Conservation (phyloP, 2,797 vertebrate genomes). For the Phrynocephalus guinanensis region DNA sequence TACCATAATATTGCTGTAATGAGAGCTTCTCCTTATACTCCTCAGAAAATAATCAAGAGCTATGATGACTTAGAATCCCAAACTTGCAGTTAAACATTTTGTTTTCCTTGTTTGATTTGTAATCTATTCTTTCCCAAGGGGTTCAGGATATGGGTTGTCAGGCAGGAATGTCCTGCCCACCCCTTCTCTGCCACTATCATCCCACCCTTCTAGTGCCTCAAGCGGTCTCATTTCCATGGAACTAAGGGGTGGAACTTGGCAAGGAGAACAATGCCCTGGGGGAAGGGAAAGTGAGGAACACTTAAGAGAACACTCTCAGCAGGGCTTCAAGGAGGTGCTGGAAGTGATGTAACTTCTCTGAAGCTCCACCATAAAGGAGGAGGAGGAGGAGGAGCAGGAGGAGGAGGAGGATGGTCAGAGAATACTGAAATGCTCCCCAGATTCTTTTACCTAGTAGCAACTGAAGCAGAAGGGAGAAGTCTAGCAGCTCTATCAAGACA, state of each 20-base stretch:
- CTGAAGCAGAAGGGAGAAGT: not conserved
- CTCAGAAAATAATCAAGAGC: not conserved
- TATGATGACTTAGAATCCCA: slow-evolving; percentile 9
- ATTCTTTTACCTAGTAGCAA: not conserved
- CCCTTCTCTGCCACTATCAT: not conserved
- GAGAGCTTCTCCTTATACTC: not conserved
- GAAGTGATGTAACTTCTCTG: slow-evolving; percentile 1
- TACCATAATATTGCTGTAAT: not conserved
- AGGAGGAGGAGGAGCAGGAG: not conserved
- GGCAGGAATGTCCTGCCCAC: not conserved
- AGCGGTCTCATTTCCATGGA: slow-evolving; percentile 10
- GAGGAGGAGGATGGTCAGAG: not conserved
- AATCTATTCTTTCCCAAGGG: not conserved
- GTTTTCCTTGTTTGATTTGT: not conserved
- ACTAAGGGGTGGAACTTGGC: slow-evolving; percentile 11
- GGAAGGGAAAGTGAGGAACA: not conserved
- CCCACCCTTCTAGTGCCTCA: not conserved
- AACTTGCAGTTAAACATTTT: not conserved
- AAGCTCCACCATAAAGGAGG: not conserved
- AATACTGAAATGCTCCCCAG: not conserved
- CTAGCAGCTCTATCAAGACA: no score
- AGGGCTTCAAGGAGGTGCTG: not conserved
- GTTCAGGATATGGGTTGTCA: not conserved
- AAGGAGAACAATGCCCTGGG: not conserved
- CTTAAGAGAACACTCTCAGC: slow-evolving; percentile 18